Percentiles rank a stretch among this genome's conserved stretches.
These are phyloP conservation scores for Mus caroli DNA, from an alignment of 2,797 vertebrate genomes.

Conservation along the genomic window DNA sequence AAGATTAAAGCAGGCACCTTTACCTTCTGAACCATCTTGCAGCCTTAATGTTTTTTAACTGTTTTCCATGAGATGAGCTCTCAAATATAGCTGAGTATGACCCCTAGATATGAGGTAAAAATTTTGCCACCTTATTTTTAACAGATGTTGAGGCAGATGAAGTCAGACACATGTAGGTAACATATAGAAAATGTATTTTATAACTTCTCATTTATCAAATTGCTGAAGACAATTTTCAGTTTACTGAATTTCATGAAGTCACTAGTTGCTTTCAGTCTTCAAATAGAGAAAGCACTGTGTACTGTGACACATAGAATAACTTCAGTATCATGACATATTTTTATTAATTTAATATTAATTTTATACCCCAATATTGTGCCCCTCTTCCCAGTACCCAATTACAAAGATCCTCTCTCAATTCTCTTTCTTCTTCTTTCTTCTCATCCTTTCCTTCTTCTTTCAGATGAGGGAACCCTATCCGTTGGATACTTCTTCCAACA, in stretches of 20 bases:
- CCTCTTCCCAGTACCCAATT: no score
- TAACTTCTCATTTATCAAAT: neutral
- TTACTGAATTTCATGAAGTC: neutral
- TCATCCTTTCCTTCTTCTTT: no score
- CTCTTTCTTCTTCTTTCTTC: no score
- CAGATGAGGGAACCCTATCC: no score
- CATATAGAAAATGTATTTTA: neutral
- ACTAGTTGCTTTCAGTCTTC: neutral
- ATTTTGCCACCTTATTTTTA: conserved; percentile 3
- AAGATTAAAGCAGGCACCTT: neutral
- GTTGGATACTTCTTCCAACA: no score
- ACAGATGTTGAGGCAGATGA: neutral
- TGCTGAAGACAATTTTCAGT: neutral
- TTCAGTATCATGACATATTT: neutral
- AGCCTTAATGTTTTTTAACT: neutral
- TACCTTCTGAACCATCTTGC: neutral
- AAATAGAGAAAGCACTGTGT: neutral
- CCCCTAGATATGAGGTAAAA: no score
- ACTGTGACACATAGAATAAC: no score
- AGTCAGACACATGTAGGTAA: neutral
- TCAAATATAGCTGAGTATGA: neutral
- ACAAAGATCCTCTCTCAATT: no score
- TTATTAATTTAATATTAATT: no score
- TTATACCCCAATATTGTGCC: no score
- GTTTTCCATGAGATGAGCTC: neutral